phyloP scores from a whole-genome alignment of 2,113 vertebrate genomes.

The Trichechus manatus region DNA sequence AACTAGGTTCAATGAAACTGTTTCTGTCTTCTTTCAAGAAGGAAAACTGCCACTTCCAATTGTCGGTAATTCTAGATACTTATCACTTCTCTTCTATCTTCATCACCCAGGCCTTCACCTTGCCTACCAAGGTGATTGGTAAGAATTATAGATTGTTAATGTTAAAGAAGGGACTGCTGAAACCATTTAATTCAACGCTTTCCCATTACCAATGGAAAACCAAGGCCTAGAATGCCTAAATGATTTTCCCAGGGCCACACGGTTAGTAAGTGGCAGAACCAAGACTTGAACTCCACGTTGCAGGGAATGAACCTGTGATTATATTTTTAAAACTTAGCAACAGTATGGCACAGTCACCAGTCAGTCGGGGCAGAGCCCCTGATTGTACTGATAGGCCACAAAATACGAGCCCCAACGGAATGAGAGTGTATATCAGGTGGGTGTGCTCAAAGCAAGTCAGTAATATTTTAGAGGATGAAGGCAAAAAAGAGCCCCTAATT shows the following conservation, averaged over 20 bases:
- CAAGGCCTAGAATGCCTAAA: not conserved
- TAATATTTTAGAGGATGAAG: not conserved
- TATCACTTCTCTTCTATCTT: not conserved
- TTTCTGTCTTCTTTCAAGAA: constrained; percentile 9
- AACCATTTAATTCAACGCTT: not conserved
- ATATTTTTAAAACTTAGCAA: not conserved
- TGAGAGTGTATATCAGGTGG: not conserved
- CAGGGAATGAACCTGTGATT: not conserved
- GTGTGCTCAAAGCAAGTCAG: not conserved
- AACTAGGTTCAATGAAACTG: not conserved
- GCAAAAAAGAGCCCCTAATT: not conserved
- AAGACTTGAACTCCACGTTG: not conserved
- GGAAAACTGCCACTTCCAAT: not conserved
- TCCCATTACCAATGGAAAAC: not conserved
- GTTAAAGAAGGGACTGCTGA: not conserved
- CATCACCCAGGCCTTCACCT: not conserved
- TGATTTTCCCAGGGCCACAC: not conserved
- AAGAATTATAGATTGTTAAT: not conserved
- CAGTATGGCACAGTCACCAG: not conserved
- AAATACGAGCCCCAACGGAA: not conserved
- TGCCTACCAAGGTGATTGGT: not conserved
- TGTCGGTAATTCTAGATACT: not conserved
- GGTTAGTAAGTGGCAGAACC: not conserved
- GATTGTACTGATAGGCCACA: not conserved
- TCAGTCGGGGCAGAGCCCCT: not conserved